Evolutionary conservation across 2,797 vertebrate species (phyloP), one percentile per base, ranked within the genome.

Genomic region (Sebastes alutus): DNA sequence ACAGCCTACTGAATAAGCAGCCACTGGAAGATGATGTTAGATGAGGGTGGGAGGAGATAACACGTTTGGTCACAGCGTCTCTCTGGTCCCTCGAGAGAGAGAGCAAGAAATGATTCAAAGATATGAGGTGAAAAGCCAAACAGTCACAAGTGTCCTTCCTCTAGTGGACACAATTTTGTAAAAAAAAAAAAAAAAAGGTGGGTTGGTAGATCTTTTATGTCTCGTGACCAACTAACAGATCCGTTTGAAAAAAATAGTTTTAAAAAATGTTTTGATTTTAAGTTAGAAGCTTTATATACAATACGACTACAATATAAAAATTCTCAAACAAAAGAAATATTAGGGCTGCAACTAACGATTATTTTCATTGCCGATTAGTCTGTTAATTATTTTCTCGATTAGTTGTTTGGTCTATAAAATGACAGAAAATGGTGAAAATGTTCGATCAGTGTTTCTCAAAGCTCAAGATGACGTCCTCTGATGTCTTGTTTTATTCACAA

Each of bases 1-100:
- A 63, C 73, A 65, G 76, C 63, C 73, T 72, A 81, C 78, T 87
- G 83, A 92, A 90, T 81, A 84, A 82, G 85, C 64, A 81, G 65
- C 54, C 38, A 59, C 58, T 74, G 81, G 66, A 82, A 80, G 82
- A 82, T 71, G 84, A 88, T 84, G 81, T 67, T 78, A 77, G 84
- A 89, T 62, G 75, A 80, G 65, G 27, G 63, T 38, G 61, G 74
- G 54, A 77, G 49, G 75, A 75, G 54, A 74, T 71, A 79, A 82
- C 87, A 60, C 30, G 38, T 76, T 65, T 42, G 29, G 58, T 72
- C 72, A 58, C 30, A 70, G 54, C 1, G 7, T 69, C 33, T 38
- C 35, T 62, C 54, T 58, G 61, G 52, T 74, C 71, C 35, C 73
- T 62, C 3, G 38, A 83, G 60, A 83, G 60, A 82, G 59, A 62